These are phyloP conservation scores for Neodiprion pinetum DNA, from an alignment of 1,140 invertebrate species.

Conservation along the genomic window DNA sequence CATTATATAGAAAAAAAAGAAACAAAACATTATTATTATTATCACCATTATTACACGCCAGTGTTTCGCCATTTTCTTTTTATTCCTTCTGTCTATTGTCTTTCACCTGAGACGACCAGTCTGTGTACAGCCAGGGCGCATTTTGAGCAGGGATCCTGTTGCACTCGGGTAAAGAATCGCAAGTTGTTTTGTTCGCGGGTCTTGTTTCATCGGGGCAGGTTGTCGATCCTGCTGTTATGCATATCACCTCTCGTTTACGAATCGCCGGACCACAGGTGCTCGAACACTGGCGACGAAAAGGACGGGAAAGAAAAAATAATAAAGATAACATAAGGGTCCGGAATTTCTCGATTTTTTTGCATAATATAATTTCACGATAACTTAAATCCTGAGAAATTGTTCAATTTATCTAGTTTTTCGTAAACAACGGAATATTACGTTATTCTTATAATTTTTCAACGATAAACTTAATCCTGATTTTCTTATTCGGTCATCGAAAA, in stretches of 20 bases:
- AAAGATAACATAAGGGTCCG: neutral
- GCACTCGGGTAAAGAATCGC: conserved; percentile 36
- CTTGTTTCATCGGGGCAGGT: conserved; percentile 39
- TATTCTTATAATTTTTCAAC: neutral
- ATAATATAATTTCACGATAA: neutral
- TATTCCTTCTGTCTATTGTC: neutral
- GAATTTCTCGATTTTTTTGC: neutral
- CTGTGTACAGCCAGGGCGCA: conserved; percentile 44
- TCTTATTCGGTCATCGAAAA: too few species aligned
- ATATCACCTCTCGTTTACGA: conserved; percentile 49
- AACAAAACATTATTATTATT: neutral
- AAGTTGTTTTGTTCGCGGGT: conserved; percentile 43
- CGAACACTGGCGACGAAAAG: conserved; percentile 42
- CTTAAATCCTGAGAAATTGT: neutral
- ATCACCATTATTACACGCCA: conserved; percentile 15
- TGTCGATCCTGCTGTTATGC: conserved; percentile 43
- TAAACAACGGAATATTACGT: neutral
- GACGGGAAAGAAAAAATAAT: neutral
- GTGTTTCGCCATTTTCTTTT: conserved; percentile 12
- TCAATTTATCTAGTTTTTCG: too few species aligned
- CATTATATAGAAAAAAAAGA: conserved; percentile 9
- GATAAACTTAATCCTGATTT: neutral
- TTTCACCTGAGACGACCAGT: conserved; percentile 53
- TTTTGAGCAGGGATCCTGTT: conserved; percentile 5
- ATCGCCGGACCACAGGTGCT: conserved; percentile 47